Conservation (phyloP, 2,113 vertebrate genomes). For the Oryzias melastigma region DNA sequence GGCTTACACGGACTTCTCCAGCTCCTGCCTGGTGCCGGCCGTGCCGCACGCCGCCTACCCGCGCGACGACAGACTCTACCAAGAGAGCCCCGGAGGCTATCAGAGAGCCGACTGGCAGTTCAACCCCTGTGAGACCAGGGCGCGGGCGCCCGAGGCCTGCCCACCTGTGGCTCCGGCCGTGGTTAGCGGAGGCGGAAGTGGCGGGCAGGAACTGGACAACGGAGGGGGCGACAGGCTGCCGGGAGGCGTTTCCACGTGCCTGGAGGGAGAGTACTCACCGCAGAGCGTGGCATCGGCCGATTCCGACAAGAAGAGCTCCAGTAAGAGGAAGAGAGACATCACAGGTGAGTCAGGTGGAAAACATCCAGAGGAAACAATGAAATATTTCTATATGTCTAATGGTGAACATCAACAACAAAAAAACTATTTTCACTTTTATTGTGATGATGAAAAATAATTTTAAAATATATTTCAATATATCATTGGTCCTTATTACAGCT, state of each 20-base stretch:
- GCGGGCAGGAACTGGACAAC: conserved; percentile 66
- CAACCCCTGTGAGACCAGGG: conserved; percentile 71
- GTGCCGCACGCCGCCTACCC: conserved; percentile 84
- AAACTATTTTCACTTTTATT: background rate
- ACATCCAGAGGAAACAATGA: background rate
- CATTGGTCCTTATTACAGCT: conserved; percentile 20
- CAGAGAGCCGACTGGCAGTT: conserved; percentile 86
- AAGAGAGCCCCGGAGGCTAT: conserved; percentile 77
- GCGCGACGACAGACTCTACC: conserved; percentile 77
- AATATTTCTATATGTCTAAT: background rate
- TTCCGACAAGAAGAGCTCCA: conserved; percentile 83
- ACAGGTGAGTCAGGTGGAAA: conserved; percentile 83
- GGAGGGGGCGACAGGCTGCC: conserved; percentile 68
- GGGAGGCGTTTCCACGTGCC: conserved; percentile 55
- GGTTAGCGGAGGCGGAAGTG: background rate
- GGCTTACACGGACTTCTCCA: conserved; percentile 85
- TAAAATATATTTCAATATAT: background rate
- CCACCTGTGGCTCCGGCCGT: conserved; percentile 69
- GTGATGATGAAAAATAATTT: background rate
- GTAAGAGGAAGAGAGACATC: conserved; percentile 83
- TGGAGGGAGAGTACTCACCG: conserved; percentile 79
- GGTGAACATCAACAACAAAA: background rate
- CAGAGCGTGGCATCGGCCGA: conserved; percentile 73
- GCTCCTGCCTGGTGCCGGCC: conserved; percentile 84
- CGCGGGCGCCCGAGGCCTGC: conserved; percentile 71